These are phyloP conservation scores for Eurosta solidaginis DNA, from an alignment of 1,140 invertebrate genomes.

Conservation along the genomic window DNA sequence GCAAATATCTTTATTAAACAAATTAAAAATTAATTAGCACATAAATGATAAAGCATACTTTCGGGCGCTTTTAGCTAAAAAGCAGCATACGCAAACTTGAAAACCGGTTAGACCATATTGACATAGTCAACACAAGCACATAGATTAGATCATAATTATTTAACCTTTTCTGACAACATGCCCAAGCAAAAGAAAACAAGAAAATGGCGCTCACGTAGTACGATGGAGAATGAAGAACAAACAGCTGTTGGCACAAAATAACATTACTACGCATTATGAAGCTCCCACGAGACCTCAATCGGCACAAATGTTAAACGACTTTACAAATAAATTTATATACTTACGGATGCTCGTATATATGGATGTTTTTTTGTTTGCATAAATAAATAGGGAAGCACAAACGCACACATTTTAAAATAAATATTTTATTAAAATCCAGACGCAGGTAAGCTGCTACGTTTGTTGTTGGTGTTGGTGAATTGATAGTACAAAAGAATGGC, in stretches of 20 bases:
- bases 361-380: not conserved
- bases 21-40: slow-evolving; percentile 26
- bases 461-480: not conserved
- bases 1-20: slow-evolving; percentile 16
- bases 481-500: not conserved
- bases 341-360: not conserved
- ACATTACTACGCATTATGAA: slow-evolving; percentile 12
- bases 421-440: not conserved
- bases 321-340: not conserved
- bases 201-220: slow-evolving; percentile 3
- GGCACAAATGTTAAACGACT: slow-evolving; percentile 17
- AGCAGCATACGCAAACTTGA: not conserved
- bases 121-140: not conserved
- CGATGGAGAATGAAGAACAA: not conserved
- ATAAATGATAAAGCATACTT: slow-evolving; percentile 25
- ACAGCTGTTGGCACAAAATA: slow-evolving; percentile 19
- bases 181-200: not conserved
- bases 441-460: not conserved
- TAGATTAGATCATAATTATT: not conserved
- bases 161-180: not conserved
- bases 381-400: slow-evolving; percentile 3
- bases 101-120: no score
- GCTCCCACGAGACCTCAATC: not conserved
- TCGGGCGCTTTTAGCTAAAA: not conserved
- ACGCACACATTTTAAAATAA: not conserved